Percentiles rank a stretch among this genome's conserved stretches.
Conservation (phyloP, 2,888 invertebrate genomes). For the Noctua comes region DNA sequence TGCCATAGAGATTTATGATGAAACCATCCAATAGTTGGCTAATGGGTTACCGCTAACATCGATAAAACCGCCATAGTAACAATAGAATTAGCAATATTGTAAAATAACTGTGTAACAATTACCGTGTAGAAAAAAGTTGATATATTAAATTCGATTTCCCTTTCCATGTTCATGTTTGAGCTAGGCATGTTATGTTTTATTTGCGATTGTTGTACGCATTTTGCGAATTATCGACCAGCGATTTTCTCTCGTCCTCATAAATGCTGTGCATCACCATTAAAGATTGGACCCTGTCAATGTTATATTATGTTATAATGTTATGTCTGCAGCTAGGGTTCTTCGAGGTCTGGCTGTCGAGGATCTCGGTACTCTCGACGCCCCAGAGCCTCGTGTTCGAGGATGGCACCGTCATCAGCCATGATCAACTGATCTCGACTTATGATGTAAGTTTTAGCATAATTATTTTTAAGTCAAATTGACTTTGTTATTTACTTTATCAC, state of each 20-base stretch:
- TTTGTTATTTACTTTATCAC: not conserved
- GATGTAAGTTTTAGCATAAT: slow-evolving; percentile 90
- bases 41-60: not conserved
- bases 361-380: slow-evolving; percentile 94
- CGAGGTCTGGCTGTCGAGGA: slow-evolving; percentile 98
- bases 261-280: slow-evolving; percentile 19
- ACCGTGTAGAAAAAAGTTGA: not conserved
- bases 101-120: not conserved
- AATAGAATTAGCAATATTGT: not conserved
- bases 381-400: slow-evolving; percentile 96
- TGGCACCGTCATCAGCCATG: slow-evolving; percentile 95
- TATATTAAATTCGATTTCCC: not conserved
- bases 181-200: not conserved
- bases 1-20: not conserved
- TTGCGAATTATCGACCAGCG: slow-evolving; percentile 46
- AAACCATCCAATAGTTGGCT: not conserved
- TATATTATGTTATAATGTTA: slow-evolving; percentile 30
- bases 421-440: slow-evolving; percentile 96
- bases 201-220: slow-evolving; percentile 25
- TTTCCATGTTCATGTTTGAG: not conserved
- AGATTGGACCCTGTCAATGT: slow-evolving; percentile 66
- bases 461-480: not conserved
- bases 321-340: slow-evolving; percentile 94
- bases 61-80: not conserved
- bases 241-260: slow-evolving; percentile 37